These are phyloP conservation scores for Oplegnathus fasciatus DNA, from an alignment of 2,113 vertebrate genomes.

Conservation along the genomic window DNA sequence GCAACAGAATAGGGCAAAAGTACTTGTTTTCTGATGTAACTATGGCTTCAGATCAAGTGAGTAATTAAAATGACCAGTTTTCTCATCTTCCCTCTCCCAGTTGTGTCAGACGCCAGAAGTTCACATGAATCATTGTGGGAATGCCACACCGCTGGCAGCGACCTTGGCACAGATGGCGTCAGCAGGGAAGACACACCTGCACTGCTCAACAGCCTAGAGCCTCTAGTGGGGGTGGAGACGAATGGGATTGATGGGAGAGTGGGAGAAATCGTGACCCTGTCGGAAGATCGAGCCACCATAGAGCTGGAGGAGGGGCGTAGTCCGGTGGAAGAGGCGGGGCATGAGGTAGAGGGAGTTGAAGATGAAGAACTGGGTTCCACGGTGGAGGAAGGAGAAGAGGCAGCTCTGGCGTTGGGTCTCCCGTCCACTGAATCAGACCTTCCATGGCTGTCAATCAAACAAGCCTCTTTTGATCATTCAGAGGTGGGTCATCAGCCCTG, in stretches of 20 bases:
- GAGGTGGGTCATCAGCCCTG: constrained; percentile 4
- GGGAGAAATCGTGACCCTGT: constrained; percentile 79
- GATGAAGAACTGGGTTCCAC: constrained; percentile 69
- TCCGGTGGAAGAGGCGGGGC: constrained; percentile 76
- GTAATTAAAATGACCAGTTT: constrained; percentile 61
- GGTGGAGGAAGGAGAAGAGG: constrained; percentile 80
- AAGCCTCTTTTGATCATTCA: constrained; percentile 54
- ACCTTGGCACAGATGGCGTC: constrained; percentile 84
- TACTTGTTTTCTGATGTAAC: constrained; percentile 13
- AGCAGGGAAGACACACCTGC: constrained; percentile 77
- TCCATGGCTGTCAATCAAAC: constrained; percentile 54
- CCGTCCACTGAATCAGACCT: constrained; percentile 60
- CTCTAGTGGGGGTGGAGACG: constrained; percentile 61
- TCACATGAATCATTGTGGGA: constrained; percentile 78
- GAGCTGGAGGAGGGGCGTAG: constrained; percentile 70
- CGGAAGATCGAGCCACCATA: constrained; percentile 67
- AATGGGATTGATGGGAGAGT: constrained; percentile 81
- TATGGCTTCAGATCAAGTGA: constrained; percentile 37
- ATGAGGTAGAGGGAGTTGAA: constrained; percentile 66
- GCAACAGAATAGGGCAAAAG: constrained; percentile 13
- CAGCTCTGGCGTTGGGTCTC: constrained; percentile 66
- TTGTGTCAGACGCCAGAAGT: constrained; percentile 81
- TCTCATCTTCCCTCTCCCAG: constrained; percentile 82
- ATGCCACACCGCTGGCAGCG: constrained; percentile 77
- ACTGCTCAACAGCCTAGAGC: constrained; percentile 69